Percentiles rank a stretch among this genome's conserved stretches.
phyloP scores from a whole-genome alignment of 2,888 invertebrate species.

The Aelia acuminata region DNA sequence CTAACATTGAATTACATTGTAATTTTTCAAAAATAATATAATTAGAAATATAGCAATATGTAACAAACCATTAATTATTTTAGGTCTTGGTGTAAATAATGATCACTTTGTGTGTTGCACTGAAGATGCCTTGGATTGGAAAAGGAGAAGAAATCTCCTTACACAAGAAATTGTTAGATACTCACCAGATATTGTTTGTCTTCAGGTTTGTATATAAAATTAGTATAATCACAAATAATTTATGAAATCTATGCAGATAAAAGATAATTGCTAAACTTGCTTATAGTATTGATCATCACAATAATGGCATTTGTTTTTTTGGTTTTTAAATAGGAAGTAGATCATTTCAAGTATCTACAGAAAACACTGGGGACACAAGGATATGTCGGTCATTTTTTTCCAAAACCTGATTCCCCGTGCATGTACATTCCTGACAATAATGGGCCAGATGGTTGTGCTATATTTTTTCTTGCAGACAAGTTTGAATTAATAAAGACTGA shows the following conservation, averaged over 20 bases:
- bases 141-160: constrained; percentile 76
- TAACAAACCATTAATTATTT: constrained; percentile 66
- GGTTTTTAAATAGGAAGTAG: constrained; percentile 75
- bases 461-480: constrained; percentile 78
- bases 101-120: constrained; percentile 83
- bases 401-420: constrained; percentile 85
- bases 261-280: background rate
- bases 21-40: background rate
- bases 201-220: constrained; percentile 74
- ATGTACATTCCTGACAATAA: constrained; percentile 79
- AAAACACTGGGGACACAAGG: constrained; percentile 76
- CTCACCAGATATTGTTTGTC: constrained; percentile 79
- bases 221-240: background rate
- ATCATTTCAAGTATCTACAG: constrained; percentile 80
- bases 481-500: constrained; percentile 75
- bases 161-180: constrained; percentile 80
- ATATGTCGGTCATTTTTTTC: constrained; percentile 79
- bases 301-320: constrained; percentile 61
- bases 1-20: background rate
- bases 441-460: constrained; percentile 85
- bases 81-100: constrained; percentile 79
- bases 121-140: constrained; percentile 79
- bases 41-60: background rate
- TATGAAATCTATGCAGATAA: background rate
- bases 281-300: background rate